Evolutionary conservation across 2,113 vertebrate species (phyloP).

Genomic region (Oceanites oceanicus): DNA sequence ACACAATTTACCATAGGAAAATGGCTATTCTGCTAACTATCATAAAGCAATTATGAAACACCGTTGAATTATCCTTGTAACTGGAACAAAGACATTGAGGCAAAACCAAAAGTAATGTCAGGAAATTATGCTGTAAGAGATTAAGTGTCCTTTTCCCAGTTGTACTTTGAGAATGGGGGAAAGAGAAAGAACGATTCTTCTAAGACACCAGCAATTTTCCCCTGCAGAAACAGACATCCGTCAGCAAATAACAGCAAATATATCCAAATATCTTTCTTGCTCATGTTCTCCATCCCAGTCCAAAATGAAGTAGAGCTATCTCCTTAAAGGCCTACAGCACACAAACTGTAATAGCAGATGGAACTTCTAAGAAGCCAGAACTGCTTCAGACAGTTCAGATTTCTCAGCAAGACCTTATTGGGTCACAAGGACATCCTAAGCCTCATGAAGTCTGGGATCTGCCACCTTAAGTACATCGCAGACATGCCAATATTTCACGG

Average conservation of each 20-base stretch:
- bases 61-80: neutral
- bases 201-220: neutral
- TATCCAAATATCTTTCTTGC: too few species aligned
- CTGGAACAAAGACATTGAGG: neutral
- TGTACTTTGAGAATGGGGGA: neutral
- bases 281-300: neutral
- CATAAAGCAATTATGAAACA: neutral
- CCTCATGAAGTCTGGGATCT: neutral
- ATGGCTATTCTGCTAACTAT: neutral
- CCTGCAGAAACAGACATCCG: neutral
- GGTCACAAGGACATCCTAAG: neutral
- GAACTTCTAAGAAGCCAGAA: neutral
- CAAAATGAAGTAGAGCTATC: accelerated
- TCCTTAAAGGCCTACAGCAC: neutral
- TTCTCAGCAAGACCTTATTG: neutral
- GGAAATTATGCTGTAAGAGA: neutral
- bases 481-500: neutral
- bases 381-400: neutral
- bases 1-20: neutral
- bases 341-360: accelerated
- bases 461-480: neutral
- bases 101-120: neutral
- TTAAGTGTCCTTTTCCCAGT: too few species aligned
- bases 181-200: neutral
- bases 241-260: neutral